Evolutionary conservation across 37 sponge, comb jelly and placozoan species (phyloP).

Genomic region (Aplysina aerophoba): DNA sequence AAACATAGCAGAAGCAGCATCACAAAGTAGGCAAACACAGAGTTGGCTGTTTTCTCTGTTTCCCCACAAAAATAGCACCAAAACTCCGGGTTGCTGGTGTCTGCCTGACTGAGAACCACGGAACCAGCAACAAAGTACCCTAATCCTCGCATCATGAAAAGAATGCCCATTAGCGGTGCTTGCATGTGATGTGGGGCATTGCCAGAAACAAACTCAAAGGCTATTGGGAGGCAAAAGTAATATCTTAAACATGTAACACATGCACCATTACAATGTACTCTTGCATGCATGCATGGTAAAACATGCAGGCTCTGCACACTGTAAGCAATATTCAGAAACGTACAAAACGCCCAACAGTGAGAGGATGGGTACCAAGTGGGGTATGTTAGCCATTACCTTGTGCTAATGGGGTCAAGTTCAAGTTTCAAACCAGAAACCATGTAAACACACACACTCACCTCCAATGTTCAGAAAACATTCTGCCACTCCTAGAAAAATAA

Average conservation of each 20-base stretch:
- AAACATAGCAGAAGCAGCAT: neutral
- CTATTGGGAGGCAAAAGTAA: constrained; percentile 4
- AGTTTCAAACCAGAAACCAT: too few relatives aligned
- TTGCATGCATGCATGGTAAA: too few relatives aligned
- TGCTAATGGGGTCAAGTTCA: too few relatives aligned
- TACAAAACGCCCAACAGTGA: too few relatives aligned
- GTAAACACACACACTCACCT: neutral
- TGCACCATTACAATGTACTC: neutral
- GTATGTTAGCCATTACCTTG: too few relatives aligned
- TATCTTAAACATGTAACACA: neutral
- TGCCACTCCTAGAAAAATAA: neutral
- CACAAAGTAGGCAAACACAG: neutral
- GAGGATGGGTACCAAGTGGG: too few relatives aligned
- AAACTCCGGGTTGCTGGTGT: neutral
- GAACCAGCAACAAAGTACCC: constrained; percentile 1
- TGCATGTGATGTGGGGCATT: constrained; percentile 61
- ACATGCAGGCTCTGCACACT: too few relatives aligned
- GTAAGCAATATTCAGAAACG: too few relatives aligned
- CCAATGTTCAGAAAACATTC: constrained; percentile 19
- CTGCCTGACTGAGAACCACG: constrained; percentile 2
- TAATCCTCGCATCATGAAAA: constrained; percentile 53
- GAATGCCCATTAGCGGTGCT: constrained; percentile 57
- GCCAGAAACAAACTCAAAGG: constrained; percentile 69
- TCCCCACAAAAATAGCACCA: neutral
- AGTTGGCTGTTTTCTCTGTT: neutral